Evolutionary conservation across 30 jellyfish, hydroid and myxozoan species (phyloP), one percentile per base, ranked within the genome.

Genomic region (Chrysaora quinquecirrha): DNA sequence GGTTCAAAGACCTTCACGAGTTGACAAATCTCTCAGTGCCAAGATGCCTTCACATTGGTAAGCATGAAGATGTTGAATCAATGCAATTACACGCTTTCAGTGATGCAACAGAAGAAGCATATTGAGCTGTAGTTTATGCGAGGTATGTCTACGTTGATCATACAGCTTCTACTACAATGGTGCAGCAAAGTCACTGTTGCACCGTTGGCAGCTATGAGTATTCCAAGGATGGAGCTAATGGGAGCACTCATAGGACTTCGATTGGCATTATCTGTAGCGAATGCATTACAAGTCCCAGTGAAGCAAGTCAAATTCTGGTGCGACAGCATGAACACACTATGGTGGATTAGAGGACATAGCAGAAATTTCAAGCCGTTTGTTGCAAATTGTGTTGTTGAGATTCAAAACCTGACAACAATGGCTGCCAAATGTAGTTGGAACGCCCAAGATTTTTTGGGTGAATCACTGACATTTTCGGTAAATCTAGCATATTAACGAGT

Each of bases 261-360:
- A 6, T 7, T 34, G 63, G 66, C 58, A 3, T 19, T 14, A 7
- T 20, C 83, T 9, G 84, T 85, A 20, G 64, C 84, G 47, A 28
- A 56, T 3, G 84, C 89, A 43, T 38, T 84, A 10, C 30, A 71
- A 33, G 22, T 83, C 34, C 9, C n/a, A 28, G 34, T 33, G 54
- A 67, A 63, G 30, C 60, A 62, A 24, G 56, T 63, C 69, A 29
- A 11, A 34, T 85, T 60, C 76, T 85, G 78, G 90, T 61, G 66
- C 12, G 74, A 85, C 1, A 31, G 85, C 73, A 85, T 58, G 84
- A 85, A 63, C 65, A 88, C 63, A 21, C 70, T 85, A 30, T 75
- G 83, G 83, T 85, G 90, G 95, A 48, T 85, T 46, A 34, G 70
- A 25, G 56, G 89, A 1, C 80, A 61, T 22, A 48, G 82, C 49